phyloP scores from a whole-genome alignment of 1,140 invertebrate genomes.

The Drosophila sechellia region DNA sequence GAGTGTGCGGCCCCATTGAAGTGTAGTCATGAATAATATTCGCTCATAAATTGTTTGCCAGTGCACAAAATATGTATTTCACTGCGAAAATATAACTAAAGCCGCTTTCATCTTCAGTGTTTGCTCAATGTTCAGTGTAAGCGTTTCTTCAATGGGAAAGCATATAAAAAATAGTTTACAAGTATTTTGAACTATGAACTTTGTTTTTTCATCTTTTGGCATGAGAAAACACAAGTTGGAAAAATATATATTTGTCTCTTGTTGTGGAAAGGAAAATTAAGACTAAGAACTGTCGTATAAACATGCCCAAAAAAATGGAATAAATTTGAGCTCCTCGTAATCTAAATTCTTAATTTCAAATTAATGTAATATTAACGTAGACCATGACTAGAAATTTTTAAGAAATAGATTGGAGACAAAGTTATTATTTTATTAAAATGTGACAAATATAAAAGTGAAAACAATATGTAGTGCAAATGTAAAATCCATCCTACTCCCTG shows the following conservation, averaged over 20 bases:
- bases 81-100: background rate
- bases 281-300: too few relatives aligned
- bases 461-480: too few relatives aligned
- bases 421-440: too few relatives aligned
- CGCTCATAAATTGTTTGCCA: slow-evolving; percentile 8
- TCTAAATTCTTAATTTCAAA: too few relatives aligned
- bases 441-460: too few relatives aligned
- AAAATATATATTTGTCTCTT: background rate
- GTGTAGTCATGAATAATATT: slow-evolving; percentile 51
- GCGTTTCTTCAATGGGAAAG: too few relatives aligned
- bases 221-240: background rate
- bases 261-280: background rate
- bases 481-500: background rate
- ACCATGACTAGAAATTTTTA: too few relatives aligned
- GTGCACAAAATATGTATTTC: background rate
- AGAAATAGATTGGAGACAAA: too few relatives aligned
- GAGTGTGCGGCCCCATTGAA: slow-evolving; percentile 28
- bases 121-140: background rate
- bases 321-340: too few relatives aligned
- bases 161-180: too few relatives aligned
- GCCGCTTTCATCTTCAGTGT: background rate
- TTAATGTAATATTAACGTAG: too few relatives aligned
- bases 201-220: background rate
- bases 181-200: background rate
- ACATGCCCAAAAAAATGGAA: too few relatives aligned